Conservation (phyloP, 1,140 invertebrate species). For the Dreissena polymorpha region DNA sequence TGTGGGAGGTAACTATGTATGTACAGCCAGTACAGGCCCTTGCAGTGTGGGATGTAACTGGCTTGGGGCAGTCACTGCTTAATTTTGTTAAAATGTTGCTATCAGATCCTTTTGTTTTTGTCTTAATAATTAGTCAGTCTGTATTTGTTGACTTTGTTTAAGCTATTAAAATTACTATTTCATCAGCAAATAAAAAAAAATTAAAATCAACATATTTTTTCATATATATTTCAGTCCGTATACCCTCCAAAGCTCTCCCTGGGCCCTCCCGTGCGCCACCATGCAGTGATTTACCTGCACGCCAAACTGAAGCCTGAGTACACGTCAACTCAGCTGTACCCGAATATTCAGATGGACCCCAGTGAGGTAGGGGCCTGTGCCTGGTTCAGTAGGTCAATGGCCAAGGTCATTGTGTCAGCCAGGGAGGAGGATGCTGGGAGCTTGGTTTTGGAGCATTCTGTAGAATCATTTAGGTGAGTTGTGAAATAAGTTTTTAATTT, state of each 20-base stretch:
- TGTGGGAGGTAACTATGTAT: conserved; percentile 74
- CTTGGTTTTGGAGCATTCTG: conserved; percentile 1
- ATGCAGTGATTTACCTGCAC: conserved; percentile 75
- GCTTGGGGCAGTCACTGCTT: too few relatives aligned
- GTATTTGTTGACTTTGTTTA: too few relatives aligned
- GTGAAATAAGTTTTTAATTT: not conserved
- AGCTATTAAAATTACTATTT: too few relatives aligned
- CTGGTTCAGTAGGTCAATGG: conserved; percentile 41
- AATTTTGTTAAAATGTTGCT: too few relatives aligned
- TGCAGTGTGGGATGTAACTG: conserved; percentile 72
- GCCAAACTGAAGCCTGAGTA: conserved; percentile 42
- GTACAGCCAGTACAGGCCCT: conserved; percentile 54
- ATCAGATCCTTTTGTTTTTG: too few relatives aligned
- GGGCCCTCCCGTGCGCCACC: conserved; percentile 72
- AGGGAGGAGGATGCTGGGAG: conserved; percentile 18
- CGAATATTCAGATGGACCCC: conserved; percentile 27
- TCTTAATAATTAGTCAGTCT: too few relatives aligned
- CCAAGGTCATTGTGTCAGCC: conserved; percentile 40
- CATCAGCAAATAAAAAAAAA: too few relatives aligned
- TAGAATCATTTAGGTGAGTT: not conserved
- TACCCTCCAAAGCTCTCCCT: conserved; percentile 69
- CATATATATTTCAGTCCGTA: conserved; percentile 60
- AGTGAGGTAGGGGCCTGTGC: conserved; percentile 48
- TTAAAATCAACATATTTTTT: not conserved
- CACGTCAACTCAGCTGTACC: not conserved